These are phyloP conservation scores for Caerostris darwini DNA, from an alignment of 1,140 invertebrate species.

Conservation along the genomic window DNA sequence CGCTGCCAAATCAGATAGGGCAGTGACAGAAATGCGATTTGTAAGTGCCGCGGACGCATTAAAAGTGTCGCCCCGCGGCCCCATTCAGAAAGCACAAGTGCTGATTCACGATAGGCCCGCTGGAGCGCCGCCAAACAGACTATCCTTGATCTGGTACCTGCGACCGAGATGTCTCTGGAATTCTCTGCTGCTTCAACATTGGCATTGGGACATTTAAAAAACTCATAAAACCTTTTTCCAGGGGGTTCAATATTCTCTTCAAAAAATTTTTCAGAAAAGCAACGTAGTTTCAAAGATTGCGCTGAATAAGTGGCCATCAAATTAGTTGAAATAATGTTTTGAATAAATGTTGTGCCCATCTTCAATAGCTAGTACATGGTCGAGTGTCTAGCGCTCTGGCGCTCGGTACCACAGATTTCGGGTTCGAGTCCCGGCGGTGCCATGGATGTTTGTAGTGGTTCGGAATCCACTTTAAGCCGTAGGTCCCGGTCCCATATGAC, in stretches of 20 bases:
- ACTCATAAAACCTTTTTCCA: not conserved
- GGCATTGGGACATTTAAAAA: not conserved
- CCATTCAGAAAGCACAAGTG: not conserved
- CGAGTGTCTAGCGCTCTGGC: too few species aligned
- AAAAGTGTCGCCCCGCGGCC: conserved; percentile 8
- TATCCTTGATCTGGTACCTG: not conserved
- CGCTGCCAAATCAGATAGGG: not conserved
- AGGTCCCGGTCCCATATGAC: too few species aligned
- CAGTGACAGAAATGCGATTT: not conserved
- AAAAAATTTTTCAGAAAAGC: not conserved
- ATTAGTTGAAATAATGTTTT: too few species aligned
- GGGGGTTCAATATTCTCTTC: too few species aligned
- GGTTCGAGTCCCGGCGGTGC: too few species aligned
- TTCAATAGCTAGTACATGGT: too few species aligned
- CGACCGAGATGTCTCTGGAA: not conserved
- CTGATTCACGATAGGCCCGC: not conserved
- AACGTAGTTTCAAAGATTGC: not conserved
- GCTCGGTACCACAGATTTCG: too few species aligned
- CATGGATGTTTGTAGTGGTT: too few species aligned
- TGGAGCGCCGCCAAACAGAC: not conserved
- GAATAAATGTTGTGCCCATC: too few species aligned
- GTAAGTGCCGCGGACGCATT: not conserved
- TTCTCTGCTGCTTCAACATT: not conserved
- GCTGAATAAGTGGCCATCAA: too few species aligned
- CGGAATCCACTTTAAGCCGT: too few species aligned